Conservation (phyloP, 2,113 vertebrate genomes). For the Phrynosoma blainvillii region DNA sequence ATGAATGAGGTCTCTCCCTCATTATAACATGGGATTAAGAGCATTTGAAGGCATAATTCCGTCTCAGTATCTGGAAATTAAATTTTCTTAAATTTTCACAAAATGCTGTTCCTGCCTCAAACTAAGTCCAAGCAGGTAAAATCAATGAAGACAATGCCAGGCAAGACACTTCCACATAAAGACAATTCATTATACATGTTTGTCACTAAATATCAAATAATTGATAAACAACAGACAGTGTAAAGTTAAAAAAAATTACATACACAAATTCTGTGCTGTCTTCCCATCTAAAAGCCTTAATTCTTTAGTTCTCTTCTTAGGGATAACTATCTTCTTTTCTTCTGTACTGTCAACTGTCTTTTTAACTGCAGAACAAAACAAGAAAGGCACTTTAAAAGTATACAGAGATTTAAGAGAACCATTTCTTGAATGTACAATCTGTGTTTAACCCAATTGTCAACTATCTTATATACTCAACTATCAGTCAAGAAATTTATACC, state of each 20-base stretch:
- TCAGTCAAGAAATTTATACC: too few relatives aligned
- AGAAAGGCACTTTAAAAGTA: conserved; percentile 40
- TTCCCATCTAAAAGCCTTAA: conserved; percentile 91
- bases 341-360: conserved; percentile 84
- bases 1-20: too few relatives aligned
- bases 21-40: too few relatives aligned
- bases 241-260: conserved; percentile 66
- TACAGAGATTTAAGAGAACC: conserved; percentile 5
- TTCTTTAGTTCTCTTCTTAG: conserved; percentile 94
- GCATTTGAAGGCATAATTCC: too few relatives aligned
- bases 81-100: too few relatives aligned
- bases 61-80: too few relatives aligned
- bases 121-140: not conserved
- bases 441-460: not conserved
- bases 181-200: not conserved
- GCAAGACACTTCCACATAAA: not conserved
- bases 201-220: not conserved
- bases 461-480: too few relatives aligned
- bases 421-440: not conserved
- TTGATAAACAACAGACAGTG: not conserved
- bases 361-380: conserved; percentile 79
- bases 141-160: not conserved
- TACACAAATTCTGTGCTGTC: conserved; percentile 96
- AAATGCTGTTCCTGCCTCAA: not conserved
- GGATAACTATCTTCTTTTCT: conserved; percentile 76